Percentiles rank a stretch among this genome's conserved stretches.
Conservation (phyloP, 2,888 invertebrate species). For the Diarsia brunnea region DNA sequence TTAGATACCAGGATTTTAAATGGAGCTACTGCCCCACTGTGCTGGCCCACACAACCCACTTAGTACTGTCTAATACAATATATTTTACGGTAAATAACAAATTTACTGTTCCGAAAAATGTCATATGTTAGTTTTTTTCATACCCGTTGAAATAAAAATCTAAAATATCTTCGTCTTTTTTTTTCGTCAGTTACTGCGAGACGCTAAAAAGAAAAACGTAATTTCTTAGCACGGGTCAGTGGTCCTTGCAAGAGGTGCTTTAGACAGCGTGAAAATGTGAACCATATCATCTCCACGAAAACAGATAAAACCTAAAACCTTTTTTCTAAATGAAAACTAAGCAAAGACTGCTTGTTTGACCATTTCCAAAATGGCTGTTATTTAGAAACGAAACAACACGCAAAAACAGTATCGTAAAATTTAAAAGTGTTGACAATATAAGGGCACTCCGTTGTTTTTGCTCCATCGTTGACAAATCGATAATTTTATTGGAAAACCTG, state of each 20-base stretch:
- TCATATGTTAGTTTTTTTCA: not conserved
- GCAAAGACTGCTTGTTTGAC: conserved; percentile 34
- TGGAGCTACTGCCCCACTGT: not conserved
- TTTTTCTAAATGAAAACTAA: conserved; percentile 35
- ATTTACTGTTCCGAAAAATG: not conserved
- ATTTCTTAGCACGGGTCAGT: not conserved
- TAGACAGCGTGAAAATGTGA: not conserved
- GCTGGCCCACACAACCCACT: not conserved
- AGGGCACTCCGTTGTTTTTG: conserved; percentile 27
- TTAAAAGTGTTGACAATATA: conserved; percentile 36
- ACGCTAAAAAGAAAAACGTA: not conserved
- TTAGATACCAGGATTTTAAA: not conserved
- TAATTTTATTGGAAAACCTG: conserved; percentile 22
- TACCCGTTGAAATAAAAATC: not conserved
- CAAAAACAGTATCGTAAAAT: conserved; percentile 36
- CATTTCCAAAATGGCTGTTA: conserved; percentile 23
- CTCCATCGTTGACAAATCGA: conserved; percentile 13
- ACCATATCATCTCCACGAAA: not conserved
- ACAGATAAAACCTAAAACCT: conserved; percentile 12
- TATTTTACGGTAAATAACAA: not conserved
- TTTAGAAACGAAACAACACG: conserved; percentile 28
- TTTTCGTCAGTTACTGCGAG: not conserved
- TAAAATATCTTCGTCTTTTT: not conserved
- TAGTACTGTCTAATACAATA: not conserved
- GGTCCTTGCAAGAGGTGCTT: not conserved